These are phyloP conservation scores for Dynastes tityus DNA, from an alignment of 2,888 invertebrate genomes.

Conservation along the genomic window DNA sequence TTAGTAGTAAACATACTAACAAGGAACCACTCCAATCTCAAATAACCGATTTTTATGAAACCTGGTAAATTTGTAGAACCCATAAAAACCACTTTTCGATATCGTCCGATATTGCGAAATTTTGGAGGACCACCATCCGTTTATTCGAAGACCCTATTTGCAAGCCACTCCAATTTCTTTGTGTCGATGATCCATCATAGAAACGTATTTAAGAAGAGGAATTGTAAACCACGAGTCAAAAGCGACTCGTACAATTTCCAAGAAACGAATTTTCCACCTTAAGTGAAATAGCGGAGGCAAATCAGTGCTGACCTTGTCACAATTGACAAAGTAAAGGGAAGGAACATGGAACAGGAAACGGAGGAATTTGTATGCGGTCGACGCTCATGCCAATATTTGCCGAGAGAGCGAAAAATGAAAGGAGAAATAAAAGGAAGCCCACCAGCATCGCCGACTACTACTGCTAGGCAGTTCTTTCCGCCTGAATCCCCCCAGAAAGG, in stretches of 20 bases:
- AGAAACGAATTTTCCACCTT: conserved; percentile 20
- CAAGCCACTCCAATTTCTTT: too few species aligned
- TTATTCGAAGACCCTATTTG: too few species aligned
- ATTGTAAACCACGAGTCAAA: neutral
- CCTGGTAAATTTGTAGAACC: too few species aligned
- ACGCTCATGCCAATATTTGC: conserved; percentile 41
- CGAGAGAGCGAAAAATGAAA: conserved; percentile 32
- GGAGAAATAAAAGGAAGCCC: conserved; percentile 16
- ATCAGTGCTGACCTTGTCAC: conserved; percentile 47
- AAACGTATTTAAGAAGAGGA: too few species aligned
- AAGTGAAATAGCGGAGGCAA: conserved; percentile 30
- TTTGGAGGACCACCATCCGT: too few species aligned
- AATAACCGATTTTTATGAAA: too few species aligned
- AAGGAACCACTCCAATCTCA: too few species aligned
- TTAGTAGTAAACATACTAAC: too few species aligned
- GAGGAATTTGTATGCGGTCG: conserved; percentile 28
- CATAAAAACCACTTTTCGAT: too few species aligned
- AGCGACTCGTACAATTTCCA: neutral
- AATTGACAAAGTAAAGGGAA: conserved; percentile 11
- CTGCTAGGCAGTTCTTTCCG: conserved; percentile 22
- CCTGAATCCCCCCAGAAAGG: conserved; percentile 24
- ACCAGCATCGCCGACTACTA: conserved; percentile 1
- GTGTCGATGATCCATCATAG: too few species aligned
- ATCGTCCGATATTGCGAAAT: too few species aligned
- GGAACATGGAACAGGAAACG: conserved; percentile 5